These are phyloP conservation scores for Semaprochilodus insignis DNA, from an alignment of 2,797 vertebrate species.

Conservation along the genomic window DNA sequence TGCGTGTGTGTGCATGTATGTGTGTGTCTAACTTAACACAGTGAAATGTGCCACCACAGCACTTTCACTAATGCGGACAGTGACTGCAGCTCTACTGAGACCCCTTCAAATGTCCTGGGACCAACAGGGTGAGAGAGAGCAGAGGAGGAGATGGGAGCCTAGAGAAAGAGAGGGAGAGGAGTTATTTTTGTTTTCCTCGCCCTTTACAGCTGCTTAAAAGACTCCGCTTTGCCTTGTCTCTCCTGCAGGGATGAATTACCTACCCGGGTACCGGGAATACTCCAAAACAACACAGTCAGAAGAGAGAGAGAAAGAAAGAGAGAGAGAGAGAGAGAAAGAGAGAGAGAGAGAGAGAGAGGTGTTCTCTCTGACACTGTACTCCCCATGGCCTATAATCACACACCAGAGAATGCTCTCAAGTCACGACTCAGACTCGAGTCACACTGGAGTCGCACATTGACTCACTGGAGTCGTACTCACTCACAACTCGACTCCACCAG, in stretches of 20 bases:
- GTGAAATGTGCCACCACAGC: slow-evolving; percentile 57
- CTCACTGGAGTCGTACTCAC: too few relatives aligned
- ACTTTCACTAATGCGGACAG: slow-evolving; percentile 50
- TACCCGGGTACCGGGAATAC: slow-evolving; percentile 27
- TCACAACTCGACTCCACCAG: too few relatives aligned
- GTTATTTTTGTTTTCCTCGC: slow-evolving; percentile 53
- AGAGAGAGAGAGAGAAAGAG: slow-evolving; percentile 21
- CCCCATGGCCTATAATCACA: slow-evolving; percentile 78
- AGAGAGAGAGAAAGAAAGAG: slow-evolving; percentile 18
- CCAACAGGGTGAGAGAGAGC: slow-evolving; percentile 42
- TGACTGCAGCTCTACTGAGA: slow-evolving; percentile 39
- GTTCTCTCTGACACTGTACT: slow-evolving; percentile 68
- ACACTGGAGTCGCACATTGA: too few relatives aligned
- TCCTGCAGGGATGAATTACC: slow-evolving; percentile 49
- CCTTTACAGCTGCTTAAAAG: slow-evolving; percentile 52
- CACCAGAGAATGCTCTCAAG: slow-evolving; percentile 38
- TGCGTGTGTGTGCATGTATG: slow-evolving; percentile 34
- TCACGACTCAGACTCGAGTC: too few relatives aligned
- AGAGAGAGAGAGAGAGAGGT: slow-evolving; percentile 11
- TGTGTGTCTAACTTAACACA: slow-evolving; percentile 41
- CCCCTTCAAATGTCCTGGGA: slow-evolving; percentile 37
- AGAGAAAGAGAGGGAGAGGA: slow-evolving; percentile 18
- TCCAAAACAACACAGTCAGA: slow-evolving; percentile 41
- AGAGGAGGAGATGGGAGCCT: background rate
- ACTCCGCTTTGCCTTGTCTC: slow-evolving; percentile 41